Percentiles rank a stretch among this genome's conserved stretches.
Evolutionary conservation across 2,113 vertebrate species (phyloP).

Genomic region (Rhea pennata): DNA sequence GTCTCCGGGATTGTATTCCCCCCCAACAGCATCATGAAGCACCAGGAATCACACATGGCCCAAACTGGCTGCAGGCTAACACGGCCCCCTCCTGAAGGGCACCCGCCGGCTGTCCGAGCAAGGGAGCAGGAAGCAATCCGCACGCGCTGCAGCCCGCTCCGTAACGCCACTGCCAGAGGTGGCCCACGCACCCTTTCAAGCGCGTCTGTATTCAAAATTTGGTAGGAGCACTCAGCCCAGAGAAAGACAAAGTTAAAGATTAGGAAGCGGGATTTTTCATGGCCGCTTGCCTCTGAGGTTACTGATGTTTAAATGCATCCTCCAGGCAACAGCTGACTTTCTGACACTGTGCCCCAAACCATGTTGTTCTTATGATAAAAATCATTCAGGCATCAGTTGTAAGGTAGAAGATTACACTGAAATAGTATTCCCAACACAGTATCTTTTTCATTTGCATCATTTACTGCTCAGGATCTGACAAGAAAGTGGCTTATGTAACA

Average conservation of each 20-base stretch:
- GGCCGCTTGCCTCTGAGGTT: constrained; percentile 22
- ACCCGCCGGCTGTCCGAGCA: neutral
- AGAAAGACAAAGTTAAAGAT: neutral
- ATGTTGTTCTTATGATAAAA: constrained; percentile 69
- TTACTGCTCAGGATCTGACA: constrained; percentile 60
- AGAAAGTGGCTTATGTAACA: constrained; percentile 55
- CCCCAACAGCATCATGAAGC: neutral
- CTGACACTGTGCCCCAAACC: constrained; percentile 53
- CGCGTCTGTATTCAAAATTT: neutral
- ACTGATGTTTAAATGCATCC: neutral
- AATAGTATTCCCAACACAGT: constrained; percentile 38
- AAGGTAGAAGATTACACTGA: constrained; percentile 53
- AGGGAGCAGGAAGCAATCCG: neutral
- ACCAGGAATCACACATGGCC: neutral
- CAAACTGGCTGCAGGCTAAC: neutral
- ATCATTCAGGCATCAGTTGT: constrained; percentile 51
- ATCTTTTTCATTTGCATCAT: constrained; percentile 59
- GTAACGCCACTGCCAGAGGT: neutral
- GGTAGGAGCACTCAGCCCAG: neutral
- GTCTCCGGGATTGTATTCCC: neutral
- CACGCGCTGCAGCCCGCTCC: neutral
- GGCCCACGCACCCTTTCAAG: neutral
- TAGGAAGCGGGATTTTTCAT: neutral
- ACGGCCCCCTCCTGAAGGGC: neutral
- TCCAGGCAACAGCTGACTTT: constrained; percentile 53